Base-by-base conservation (phyloP, 2,888 invertebrate species). In the Seira musarum region DNA sequence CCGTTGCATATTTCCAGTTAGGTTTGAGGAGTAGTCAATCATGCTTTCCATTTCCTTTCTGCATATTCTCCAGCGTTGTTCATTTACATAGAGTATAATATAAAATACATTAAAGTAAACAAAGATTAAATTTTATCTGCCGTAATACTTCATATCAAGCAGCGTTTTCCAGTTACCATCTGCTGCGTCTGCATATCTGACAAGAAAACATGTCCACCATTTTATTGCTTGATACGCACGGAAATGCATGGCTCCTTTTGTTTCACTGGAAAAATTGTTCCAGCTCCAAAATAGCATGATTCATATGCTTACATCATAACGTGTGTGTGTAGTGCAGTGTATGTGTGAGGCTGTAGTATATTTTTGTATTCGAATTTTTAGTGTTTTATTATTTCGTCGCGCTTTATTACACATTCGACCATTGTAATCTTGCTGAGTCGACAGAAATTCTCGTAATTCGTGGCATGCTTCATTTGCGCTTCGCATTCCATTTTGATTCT, bases 161-260 rank as follows among this genome's bases (percentile, higher is more conserved):
- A 30, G 30, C 49, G 13, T n/a, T 49, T 49, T 13, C 17, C 2
- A 49, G 15, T 13, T 49, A 49, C 49, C 49, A 49, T 49, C 49
- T 49, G 49, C 49, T 49, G 49, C 49, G 49, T 49, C 49, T 49
- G 49, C 49, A 49, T 49, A 49, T 49, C 49, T 49, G 49, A 49
- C 49, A 49, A 49, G 49, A n/a, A 49, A 49, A 49, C 49, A 49
- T 49, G 49, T 49, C 49, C 49, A 49, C 6, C 15, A 15, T 49
- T 49, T 49, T 49, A 49, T 49, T 49, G 49, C 49, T 49, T 49
- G 49, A 49, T 49, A 49, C 3, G 49, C 49, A 49, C 49, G 17
- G 49, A 49, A 49, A 13, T 49, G 30, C 3, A 3, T 49, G 15
- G 30, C 6, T 49, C 15, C 49, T 49, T 49, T 49, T 49, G 49